These are phyloP conservation scores for Selenia dentaria DNA, from an alignment of 2,888 invertebrate species.

Conservation along the genomic window DNA sequence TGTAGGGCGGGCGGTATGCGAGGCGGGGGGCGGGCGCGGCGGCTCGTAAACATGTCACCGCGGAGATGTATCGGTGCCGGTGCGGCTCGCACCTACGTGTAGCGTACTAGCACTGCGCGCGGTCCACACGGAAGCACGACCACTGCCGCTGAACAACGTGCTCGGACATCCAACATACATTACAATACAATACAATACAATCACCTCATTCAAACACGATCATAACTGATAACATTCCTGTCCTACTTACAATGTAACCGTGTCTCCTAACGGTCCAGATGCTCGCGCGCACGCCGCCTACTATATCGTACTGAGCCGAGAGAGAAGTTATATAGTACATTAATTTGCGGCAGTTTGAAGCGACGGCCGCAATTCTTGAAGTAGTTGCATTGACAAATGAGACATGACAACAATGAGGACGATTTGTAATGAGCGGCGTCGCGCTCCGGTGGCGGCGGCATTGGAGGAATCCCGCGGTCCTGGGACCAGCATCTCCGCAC, in stretches of 20 bases:
- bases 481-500: too few relatives aligned
- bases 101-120: background rate
- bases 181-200: too few relatives aligned
- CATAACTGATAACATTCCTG: background rate
- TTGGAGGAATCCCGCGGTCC: too few relatives aligned
- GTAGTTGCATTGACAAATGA: slow-evolving; percentile 12
- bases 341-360: slow-evolving; percentile 6
- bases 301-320: too few relatives aligned
- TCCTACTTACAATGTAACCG: background rate
- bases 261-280: background rate
- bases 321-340: background rate
- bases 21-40: slow-evolving; percentile 13
- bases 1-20: slow-evolving; percentile 18
- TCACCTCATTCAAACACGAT: slow-evolving; percentile 5
- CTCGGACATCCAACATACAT: background rate
- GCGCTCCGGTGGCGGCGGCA: background rate
- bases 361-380: slow-evolving; percentile 2
- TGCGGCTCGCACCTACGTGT: background rate
- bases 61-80: slow-evolving; percentile 47
- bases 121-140: background rate
- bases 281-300: too few relatives aligned
- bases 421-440: slow-evolving; percentile 10
- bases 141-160: slow-evolving; percentile 1
- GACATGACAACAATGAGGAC: slow-evolving; percentile 4
- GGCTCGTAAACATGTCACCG: slow-evolving; percentile 68